Base-by-base conservation (phyloP, 2,888 invertebrate genomes). In the Agonopterix heracliana region DNA sequence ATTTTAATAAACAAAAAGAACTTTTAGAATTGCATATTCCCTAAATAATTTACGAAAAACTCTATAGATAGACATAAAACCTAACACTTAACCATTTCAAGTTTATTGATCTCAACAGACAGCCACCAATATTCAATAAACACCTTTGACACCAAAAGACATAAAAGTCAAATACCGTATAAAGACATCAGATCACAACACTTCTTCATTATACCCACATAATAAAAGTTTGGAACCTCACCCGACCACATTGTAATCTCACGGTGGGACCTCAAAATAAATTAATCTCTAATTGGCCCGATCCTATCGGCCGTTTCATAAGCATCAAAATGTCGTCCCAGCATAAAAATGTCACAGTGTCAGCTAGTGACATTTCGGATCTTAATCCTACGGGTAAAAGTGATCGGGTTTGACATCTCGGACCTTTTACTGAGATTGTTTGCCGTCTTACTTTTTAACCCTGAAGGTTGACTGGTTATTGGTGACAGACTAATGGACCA, bases 281-380 rank as follows among this genome's bases (percentile, higher is more conserved):
- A 81, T 81, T 82, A 81, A 83, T 83, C 75, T 81, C 74, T 85
- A 86, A 87, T 86, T 86, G 85, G 79, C 67, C 63, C 63, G 86
- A 83, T 84, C 66, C 60, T 80, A 86, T 85, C 86, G 65, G 52
- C 52, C 56, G 68, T 74, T 73, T 75, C 79, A 68, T 71, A 78
- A 71, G 66, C 56, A 71, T 74, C 79, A 71, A 84, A 83, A 85
- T 83, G 85, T 84, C 82, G 76, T 68, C 61, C 76, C 64, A 74
- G 69, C 74, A 84, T 86, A 87, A 88, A 87, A 87, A 88, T 87
- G 86, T 87, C 87, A 85, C 38, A 26, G 7, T 26, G 26, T 26
- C 26, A 71, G 77, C 74, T 74, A 72, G 66, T 85, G 87, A 85
- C 87, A 87, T 87, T 88, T 84, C 63, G 78, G 74, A 73, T 73